Conservation (phyloP, 2,797 vertebrate genomes). For the Leuciscus waleckii region DNA sequence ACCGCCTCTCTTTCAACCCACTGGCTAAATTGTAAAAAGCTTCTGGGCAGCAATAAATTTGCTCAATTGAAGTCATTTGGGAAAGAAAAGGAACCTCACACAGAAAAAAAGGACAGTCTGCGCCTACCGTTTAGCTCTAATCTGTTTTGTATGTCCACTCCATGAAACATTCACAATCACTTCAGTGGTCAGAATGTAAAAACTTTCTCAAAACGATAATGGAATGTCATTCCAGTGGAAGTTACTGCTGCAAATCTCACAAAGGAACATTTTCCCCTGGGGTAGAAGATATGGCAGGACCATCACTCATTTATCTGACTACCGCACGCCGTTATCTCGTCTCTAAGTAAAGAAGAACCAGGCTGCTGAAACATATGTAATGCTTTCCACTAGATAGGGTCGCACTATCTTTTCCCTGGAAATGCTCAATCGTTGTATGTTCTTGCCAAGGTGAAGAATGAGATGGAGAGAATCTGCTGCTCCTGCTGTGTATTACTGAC, state of each 20-base stretch:
- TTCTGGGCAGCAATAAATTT: constrained; percentile 32
- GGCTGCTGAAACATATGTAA: constrained; percentile 38
- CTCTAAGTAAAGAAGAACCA: constrained; percentile 36
- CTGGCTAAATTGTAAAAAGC: constrained; percentile 34
- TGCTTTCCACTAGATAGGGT: constrained; percentile 18
- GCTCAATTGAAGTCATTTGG: constrained; percentile 32
- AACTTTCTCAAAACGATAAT: constrained; percentile 32
- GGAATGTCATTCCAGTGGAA: constrained; percentile 12
- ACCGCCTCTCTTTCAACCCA: constrained; percentile 21
- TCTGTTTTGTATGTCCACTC: constrained; percentile 25
- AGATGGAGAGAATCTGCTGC: not conserved
- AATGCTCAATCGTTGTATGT: constrained; percentile 22
- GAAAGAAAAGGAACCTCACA: constrained; percentile 18
- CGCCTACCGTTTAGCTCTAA: constrained; percentile 11
- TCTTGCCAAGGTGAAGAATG: constrained; percentile 10
- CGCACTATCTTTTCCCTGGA: constrained; percentile 29
- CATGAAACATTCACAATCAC: constrained; percentile 31
- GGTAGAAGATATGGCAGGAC: constrained; percentile 23
- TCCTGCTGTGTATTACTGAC: not conserved
- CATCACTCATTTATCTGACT: constrained; percentile 42
- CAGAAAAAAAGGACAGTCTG: not conserved
- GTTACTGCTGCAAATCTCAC: constrained; percentile 31
- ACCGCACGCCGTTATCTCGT: constrained; percentile 30
- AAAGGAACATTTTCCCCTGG: constrained; percentile 32
- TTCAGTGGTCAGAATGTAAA: constrained; percentile 38